Evolutionary conservation across 2,113 vertebrate genomes (phyloP), one percentile per base, ranked within the genome.

Genomic region (Lycaon pictus): DNA sequence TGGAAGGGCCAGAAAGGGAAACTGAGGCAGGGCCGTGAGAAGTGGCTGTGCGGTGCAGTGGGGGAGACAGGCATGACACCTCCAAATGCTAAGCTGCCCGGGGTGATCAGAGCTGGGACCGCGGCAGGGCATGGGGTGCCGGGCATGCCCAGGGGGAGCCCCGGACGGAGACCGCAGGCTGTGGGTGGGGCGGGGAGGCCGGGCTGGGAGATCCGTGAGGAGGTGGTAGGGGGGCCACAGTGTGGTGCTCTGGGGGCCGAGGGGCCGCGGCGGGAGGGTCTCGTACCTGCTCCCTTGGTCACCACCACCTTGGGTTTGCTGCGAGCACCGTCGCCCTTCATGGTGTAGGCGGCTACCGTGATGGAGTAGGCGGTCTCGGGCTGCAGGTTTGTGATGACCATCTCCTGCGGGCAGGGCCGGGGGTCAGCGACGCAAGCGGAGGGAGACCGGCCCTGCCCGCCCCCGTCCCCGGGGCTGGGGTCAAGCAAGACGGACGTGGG

Each of bases 321-420:
- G 95, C 99, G 99, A 23, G 99, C 99, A 5, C 99, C 99, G 43
- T 99, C 99, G 67, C 99, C 99, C 97, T 99, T 99, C 99, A 99
- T 99, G 98, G 99, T 99, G 98, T 99, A 99, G 11, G 99, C 99
- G 7, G 99, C 99, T 94, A 99, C 99, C 0, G 99, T 99, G 98
- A 99, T 99, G 97, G 99, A 99, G 97, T 99, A 99, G 7, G 99
- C 98, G 56, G 99, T 99, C 98, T 99, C 99, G 0, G 99, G 99
- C 98, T 99, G 99, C 81, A 99, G 99, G 95, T 99, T 99, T 97
- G 99, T 98, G 94, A 99, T 99, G 98, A 99, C 86, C 99, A 99
- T 99, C 97, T 99, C 99, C 99, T 99, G 98, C 71, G 67, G 95
- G 96, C 0, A 29, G 92, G 96, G 97, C 72, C 43, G 32, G 82